Conservation (phyloP, 2,888 invertebrate genomes). For the Gymnoscelis rufifasciata region DNA sequence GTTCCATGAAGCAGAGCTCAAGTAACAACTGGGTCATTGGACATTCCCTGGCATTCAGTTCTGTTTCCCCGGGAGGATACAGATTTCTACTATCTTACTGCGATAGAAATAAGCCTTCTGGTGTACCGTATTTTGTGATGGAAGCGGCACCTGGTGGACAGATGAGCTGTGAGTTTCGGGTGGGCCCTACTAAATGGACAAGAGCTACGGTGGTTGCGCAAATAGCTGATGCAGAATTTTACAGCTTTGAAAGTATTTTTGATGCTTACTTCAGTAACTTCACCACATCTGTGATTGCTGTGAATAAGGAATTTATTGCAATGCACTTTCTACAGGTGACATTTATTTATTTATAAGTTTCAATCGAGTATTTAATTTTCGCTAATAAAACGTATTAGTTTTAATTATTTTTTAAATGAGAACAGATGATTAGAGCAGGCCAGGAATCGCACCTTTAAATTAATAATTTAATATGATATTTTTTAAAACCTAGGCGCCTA, state of each 20-base stretch:
- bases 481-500: no score
- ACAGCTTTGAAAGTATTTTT: constrained; percentile 67
- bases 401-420: no score
- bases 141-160: constrained; percentile 72
- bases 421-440: no score
- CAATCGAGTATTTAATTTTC: neutral
- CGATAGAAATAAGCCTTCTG: constrained; percentile 49
- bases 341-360: no score
- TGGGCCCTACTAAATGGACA: constrained; percentile 53
- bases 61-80: constrained; percentile 71
- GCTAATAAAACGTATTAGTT: no score
- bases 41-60: constrained; percentile 66
- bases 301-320: constrained; percentile 69
- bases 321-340: constrained; percentile 65
- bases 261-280: constrained; percentile 60
- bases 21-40: constrained; percentile 61
- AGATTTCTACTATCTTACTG: constrained; percentile 61
- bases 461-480: no score
- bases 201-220: constrained; percentile 65
- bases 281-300: constrained; percentile 66
- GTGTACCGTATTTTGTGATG: constrained; percentile 67
- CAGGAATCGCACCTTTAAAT: no score
- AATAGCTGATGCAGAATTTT: constrained; percentile 59
- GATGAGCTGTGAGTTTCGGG: constrained; percentile 66
- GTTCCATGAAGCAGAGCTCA: constrained; percentile 60